Base-by-base conservation (phyloP, 2,888 invertebrate genomes). In the Nephrocerus scutellatus region DNA sequence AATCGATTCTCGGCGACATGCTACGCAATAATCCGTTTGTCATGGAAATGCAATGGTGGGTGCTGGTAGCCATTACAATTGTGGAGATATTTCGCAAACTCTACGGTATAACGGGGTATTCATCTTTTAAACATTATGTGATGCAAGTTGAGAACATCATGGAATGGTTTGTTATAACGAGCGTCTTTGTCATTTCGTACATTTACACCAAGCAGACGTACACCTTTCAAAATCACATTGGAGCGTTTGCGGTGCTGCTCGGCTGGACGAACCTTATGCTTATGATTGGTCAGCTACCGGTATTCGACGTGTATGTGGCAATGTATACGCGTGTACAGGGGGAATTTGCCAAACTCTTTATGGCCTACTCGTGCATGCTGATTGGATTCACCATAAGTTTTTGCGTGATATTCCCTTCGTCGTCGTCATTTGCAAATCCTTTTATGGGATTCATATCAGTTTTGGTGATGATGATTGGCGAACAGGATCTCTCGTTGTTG, bases 221-320 rank as follows among this genome's bases (percentile, higher is more conserved):
- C 59, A 79, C 80, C 9, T 88, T 88, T 83, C 88, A 88, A 60
- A 87, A 85, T 57, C 87, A 88, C 59, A 79, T 89, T 15, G 88
- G 87, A 1, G 88, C 88, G 1, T 84, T 88, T 57, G 85, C 87
- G 0, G 86, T 88, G 1, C 73, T 89, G 5, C 79, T 86, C 26
- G 87, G 85, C 5, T 89, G 89, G 89, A 84, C 85, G 5, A 87
- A 89, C 64, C 71, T 88, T n/a, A 87, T 89, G 86, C 71, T 87
- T 62, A 87, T 88, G 84, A 82, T 90, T 40, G 90, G 90, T 0
- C 86, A 90, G 55, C 70, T 90, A 24, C 90, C 90, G 0, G 79
- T 87, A 33, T 86, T 90, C 57, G 90, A 89, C 13, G 84, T 88
- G 0, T 90, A 90, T 58, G 88, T 90, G 4, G 89, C 89, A 1